Percentiles rank a stretch among this genome's conserved stretches.
Conservation (phyloP, 1,140 invertebrate species). For the Varroa destructor region DNA sequence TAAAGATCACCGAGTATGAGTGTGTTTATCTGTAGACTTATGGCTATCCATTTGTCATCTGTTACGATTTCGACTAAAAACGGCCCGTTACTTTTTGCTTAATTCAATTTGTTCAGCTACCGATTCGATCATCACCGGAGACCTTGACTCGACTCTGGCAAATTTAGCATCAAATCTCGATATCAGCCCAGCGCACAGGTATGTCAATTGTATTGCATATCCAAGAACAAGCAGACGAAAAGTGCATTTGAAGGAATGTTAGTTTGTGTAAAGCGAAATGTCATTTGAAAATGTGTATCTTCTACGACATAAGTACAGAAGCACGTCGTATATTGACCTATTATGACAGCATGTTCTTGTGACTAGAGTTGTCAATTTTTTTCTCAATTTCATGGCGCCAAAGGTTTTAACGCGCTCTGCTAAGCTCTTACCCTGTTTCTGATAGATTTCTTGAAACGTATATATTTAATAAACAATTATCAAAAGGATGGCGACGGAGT, state of each 20-base stretch:
- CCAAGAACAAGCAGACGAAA: conserved; percentile 53
- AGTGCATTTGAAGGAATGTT: conserved; percentile 39
- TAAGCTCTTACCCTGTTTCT: neutral
- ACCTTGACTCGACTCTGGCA: conserved; percentile 77
- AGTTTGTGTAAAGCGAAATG: neutral
- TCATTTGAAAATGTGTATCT: conserved; percentile 17
- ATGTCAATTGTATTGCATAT: conserved; percentile 45
- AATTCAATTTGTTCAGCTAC: neutral
- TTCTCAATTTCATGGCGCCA: neutral
- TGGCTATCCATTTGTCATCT: too few relatives aligned
- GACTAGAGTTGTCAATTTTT: neutral
- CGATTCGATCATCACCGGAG: conserved; percentile 57
- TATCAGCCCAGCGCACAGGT: conserved; percentile 46
- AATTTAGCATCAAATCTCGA: conserved; percentile 76
- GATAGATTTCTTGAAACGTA: neutral
- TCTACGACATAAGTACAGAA: neutral
- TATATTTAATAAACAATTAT: neutral
- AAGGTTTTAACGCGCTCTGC: neutral
- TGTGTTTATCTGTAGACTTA: too few relatives aligned
- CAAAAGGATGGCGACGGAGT: neutral
- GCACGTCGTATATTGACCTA: neutral
- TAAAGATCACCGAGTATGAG: too few relatives aligned
- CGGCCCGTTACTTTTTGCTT: too few relatives aligned
- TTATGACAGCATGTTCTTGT: neutral
- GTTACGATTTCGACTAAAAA: too few relatives aligned